Evolutionary conservation across 2,113 vertebrate species (phyloP), one percentile per base, ranked within the genome.

Genomic region (Paraplagusia blochii): DNA sequence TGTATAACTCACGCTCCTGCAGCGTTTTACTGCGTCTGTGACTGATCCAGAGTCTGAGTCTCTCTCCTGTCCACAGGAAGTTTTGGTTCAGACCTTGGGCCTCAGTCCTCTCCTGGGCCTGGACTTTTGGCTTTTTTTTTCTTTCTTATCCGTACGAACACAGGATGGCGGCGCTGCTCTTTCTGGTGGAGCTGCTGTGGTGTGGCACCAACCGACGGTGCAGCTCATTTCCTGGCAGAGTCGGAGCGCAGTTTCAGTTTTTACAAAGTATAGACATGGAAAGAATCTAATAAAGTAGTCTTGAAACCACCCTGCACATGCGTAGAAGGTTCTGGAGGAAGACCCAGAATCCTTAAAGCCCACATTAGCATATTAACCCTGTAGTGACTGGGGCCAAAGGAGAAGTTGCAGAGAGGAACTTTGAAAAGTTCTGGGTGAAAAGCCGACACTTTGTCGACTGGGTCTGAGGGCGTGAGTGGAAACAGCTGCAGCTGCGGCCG

Each of bases 11-110:
- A 40, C 50, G 52, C 47, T 58, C 39, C 11, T 56, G 46, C 12
- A 44, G 67, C 7, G 22, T 47, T n/a, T 52, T 58, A 63, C 47
- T 81, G 66, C 50, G 62, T 69, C 42, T 55, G 39, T 46, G 46
- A 49, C 56, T 19, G 22, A 34, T 40, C 17, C 66, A 58, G 53
- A 69, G 29, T 65, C 60, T 53, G 45, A 60, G 13, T 60, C 13
- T 6, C 50, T 61, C 69, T 42, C 55, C 66, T 68, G 46, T 58
- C 47, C 39, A 59, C 43, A 84, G 76, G 85, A 85, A 86, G 85
- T 78, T 69, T 55, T 58, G 77, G 69, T 75, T 72, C 77, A n/a
- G 34, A 19, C 44, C 6, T 6, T 42, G 48, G 60, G 49, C 55
- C 66, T 72, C 38, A 59, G 47, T 18, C 56, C 3, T 29, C 3